Evolutionary conservation across 1,140 invertebrate species (phyloP), one percentile per base, ranked within the genome.

Genomic region (Maconellicoccus hirsutus): DNA sequence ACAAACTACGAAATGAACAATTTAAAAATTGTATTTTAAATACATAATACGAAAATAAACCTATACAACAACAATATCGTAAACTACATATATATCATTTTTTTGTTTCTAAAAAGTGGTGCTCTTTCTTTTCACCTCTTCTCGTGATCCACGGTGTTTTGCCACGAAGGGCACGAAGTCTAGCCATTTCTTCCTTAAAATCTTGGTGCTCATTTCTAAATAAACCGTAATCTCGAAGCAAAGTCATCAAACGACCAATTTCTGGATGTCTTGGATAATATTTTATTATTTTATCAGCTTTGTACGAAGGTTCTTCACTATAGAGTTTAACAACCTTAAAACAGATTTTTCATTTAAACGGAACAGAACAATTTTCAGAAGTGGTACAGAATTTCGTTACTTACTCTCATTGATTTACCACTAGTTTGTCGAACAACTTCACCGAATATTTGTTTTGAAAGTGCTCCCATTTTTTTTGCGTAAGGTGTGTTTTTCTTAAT

Each of bases 141-240:
- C 61, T 12, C 22, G 25, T 23, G 3, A 26, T 12, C 25, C 61
- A 26, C 1, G 21, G 25, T 3, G 72, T 69, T 74, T 96, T 96
- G 19, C 93, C 94, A 72, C 92, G 80, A 16, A 96, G 81, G 70
- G 82, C 85, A 74, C 88, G 82, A 71, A 91, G 80, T 72, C 91
- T 81, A 72, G 84, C 83, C 86, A 93, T 93, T 80, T 96, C 93
- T 59, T 97, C 93, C 73, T 87, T 89, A 76, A 96, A 96, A 81
- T 96, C 94, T 78, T 87, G 79, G 82, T 96, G 94, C 78, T 96
- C 93, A 80, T 96, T 92, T 75, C 93, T 81, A 77, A 84, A 94
- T 2, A 94, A 79, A 0, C 92, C 91, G 78, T 93, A 93, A 38
- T 85, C 79, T 14, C 91, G 78, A 19, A 94, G 79, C 72, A 85